Evolutionary conservation across 2,113 vertebrate genomes (phyloP).

Genomic region (Apodemus sylvaticus): DNA sequence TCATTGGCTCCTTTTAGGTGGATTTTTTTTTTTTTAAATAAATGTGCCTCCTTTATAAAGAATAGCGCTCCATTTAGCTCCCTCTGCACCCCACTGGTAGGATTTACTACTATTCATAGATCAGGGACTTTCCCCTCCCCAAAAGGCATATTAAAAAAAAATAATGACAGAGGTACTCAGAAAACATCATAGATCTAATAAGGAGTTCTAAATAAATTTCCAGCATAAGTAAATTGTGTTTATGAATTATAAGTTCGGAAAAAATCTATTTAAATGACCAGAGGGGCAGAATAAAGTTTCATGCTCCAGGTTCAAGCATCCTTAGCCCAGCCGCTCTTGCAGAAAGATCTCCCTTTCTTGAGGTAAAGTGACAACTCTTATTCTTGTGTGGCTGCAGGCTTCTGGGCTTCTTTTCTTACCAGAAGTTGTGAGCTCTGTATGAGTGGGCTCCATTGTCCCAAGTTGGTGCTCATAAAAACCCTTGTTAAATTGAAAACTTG

Average conservation of each 20-base stretch:
- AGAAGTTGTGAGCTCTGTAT: not conserved
- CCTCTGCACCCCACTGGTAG: not conserved
- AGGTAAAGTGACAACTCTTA: not conserved
- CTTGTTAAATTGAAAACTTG: not conserved
- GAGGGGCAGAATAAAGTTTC: not conserved
- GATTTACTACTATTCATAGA: slow-evolving; percentile 19
- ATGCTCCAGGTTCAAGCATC: not conserved
- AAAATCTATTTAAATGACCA: not conserved
- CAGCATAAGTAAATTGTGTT: not conserved
- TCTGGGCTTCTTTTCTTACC: not conserved
- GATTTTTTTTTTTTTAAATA: slow-evolving; percentile 57
- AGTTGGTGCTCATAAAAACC: not conserved
- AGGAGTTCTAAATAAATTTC: slow-evolving; percentile 33
- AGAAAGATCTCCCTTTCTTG: not conserved
- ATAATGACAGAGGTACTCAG: not conserved
- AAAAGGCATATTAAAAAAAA: slow-evolving; percentile 20
- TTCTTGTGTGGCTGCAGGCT: not conserved
- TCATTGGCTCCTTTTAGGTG: slow-evolving; percentile 68
- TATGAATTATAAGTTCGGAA: not conserved
- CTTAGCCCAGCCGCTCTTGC: not conserved
- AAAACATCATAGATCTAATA: slow-evolving; percentile 17
- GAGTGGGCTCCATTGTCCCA: not conserved
- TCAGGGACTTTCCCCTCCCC: not conserved
- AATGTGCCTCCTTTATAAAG: slow-evolving; percentile 64
- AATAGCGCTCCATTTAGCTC: not conserved